Conservation (phyloP, 2,888 invertebrate species). For the Calameuta idolon region DNA sequence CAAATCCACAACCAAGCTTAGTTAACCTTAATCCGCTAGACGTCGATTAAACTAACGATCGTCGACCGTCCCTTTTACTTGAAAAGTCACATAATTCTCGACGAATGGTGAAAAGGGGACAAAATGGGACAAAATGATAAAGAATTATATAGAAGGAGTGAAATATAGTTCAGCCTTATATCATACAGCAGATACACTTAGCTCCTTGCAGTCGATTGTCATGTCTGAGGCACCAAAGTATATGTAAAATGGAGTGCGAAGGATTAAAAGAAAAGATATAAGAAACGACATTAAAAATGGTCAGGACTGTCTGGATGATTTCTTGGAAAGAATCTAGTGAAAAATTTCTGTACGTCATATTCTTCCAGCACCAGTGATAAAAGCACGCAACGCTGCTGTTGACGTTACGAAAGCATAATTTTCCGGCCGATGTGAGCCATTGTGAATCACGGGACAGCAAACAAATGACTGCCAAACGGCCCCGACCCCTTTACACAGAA, state of each 20-base stretch:
- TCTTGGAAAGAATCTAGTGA: not conserved
- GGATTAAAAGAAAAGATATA: not conserved
- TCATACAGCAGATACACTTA: not conserved
- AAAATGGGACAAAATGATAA: no score
- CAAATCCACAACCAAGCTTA: not conserved
- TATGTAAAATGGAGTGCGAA: no score
- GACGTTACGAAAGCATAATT: slow-evolving; percentile 18
- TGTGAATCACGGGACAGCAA: slow-evolving; percentile 21
- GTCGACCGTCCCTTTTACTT: no score
- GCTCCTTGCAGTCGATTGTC: no score
- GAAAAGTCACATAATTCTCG: no score
- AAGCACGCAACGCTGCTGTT: not conserved
- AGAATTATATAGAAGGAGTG: no score
- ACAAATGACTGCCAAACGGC: slow-evolving; percentile 23
- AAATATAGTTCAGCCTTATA: no score
- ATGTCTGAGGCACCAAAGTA: no score
- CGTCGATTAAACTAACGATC: no score
- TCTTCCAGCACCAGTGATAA: not conserved
- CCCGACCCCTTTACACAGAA: slow-evolving; percentile 12
- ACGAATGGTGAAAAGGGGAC: no score
- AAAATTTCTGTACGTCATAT: not conserved
- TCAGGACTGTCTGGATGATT: not conserved
- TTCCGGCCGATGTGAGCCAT: slow-evolving; percentile 23
- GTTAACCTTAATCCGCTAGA: no score
- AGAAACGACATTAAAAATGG: not conserved